A percentile compares a stretch with the other conserved stretches of the same genome.
Conservation (phyloP, 2,113 vertebrate species). For the Australoheros scitulus region DNA sequence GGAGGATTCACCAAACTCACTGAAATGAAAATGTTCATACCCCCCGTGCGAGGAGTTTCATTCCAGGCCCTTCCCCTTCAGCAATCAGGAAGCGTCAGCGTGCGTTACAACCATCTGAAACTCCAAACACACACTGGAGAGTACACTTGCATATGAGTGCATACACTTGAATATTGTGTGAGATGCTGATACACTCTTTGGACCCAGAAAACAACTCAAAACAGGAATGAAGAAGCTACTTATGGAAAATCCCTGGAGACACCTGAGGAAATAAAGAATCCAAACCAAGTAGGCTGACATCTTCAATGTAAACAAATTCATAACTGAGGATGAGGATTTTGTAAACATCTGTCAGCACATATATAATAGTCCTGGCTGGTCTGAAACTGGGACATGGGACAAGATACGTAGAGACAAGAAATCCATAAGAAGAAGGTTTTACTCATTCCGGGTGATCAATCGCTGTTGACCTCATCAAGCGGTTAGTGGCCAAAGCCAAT, state of each 20-base stretch:
- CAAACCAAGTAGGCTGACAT: neutral
- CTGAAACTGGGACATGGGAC: neutral
- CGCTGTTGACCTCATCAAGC: conserved; percentile 44
- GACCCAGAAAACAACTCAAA: neutral
- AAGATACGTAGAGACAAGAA: neutral
- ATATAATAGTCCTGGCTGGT: neutral
- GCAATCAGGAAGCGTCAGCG: neutral
- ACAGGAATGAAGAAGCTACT: neutral
- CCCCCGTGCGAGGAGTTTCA: neutral
- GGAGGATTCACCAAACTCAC: too few relatives aligned
- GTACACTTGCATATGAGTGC: neutral
- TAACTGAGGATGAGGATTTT: neutral
- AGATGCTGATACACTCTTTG: neutral
- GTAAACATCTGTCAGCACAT: neutral
- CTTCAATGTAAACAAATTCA: neutral
- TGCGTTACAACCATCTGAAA: neutral
- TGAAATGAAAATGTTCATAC: neutral
- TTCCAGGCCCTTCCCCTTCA: rapidly evolving
- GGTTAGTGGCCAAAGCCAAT: conserved; percentile 67
- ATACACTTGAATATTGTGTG: neutral
- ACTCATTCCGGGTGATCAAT: conserved; percentile 38
- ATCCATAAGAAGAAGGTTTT: conserved; percentile 42
- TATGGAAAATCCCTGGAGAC: neutral
- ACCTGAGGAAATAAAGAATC: neutral
- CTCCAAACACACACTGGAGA: neutral